These are phyloP conservation scores for Kryptopterus vitreolus DNA, from an alignment of 2,797 vertebrate genomes.

Conservation along the genomic window DNA sequence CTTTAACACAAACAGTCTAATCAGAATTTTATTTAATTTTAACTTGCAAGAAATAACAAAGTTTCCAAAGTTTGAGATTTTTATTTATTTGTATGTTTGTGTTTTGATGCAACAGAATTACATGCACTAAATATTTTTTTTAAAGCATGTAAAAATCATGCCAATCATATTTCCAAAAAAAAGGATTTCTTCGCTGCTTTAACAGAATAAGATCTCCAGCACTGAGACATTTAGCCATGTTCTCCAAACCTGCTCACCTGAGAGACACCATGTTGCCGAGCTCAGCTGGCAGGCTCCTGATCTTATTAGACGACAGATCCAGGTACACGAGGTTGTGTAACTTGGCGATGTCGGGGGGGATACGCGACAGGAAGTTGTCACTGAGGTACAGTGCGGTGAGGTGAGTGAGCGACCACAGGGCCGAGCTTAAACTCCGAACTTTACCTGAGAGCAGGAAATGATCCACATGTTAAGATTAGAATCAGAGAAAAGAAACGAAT, in stretches of 20 bases:
- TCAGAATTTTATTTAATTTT: background rate
- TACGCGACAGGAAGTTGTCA: constrained; percentile 95
- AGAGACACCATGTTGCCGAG: constrained; percentile 99
- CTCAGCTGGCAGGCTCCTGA: constrained; percentile 97
- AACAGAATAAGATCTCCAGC: background rate
- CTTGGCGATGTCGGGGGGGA: constrained; percentile 99
- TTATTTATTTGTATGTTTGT: background rate
- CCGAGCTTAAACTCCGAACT: constrained; percentile 93
- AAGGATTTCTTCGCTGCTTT: background rate
- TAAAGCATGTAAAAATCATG: too few species aligned
- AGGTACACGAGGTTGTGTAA: constrained; percentile 97
- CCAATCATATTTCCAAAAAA: too few species aligned
- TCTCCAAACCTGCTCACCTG: constrained; percentile 76
- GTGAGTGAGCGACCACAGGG: constrained; percentile 95
- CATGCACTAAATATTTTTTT: too few species aligned
- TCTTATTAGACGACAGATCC: constrained; percentile 98
- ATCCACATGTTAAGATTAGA: background rate
- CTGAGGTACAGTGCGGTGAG: constrained; percentile 97
- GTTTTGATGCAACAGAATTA: too few species aligned
- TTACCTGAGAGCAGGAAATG: constrained; percentile 75
- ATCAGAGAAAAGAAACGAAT: too few species aligned
- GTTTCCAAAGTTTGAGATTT: too few species aligned
- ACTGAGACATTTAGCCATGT: background rate
- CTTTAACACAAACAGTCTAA: background rate
- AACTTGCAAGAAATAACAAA: too few species aligned